phyloP scores from a whole-genome alignment of 1,140 invertebrate genomes.

The Drosophila hydei region DNA sequence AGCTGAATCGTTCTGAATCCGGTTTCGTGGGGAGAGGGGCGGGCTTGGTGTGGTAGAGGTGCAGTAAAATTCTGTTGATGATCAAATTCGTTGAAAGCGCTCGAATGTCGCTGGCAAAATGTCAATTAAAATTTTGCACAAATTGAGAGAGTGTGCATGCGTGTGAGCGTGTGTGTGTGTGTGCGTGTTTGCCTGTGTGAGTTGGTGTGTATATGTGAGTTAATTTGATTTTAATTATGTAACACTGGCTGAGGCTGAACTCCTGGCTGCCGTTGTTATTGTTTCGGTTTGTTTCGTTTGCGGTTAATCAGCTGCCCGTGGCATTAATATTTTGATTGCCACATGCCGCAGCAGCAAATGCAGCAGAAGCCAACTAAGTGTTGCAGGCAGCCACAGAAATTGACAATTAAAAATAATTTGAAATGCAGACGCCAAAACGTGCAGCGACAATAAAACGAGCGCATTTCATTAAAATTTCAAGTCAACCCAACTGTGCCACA shows the following conservation, averaged over 20 bases:
- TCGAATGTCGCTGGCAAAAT: slow-evolving; percentile 42
- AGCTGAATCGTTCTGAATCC: too few relatives aligned
- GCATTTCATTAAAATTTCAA: slow-evolving; percentile 80
- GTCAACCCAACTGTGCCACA: slow-evolving; percentile 65
- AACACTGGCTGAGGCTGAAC: slow-evolving; percentile 34
- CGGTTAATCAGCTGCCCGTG: slow-evolving; percentile 73
- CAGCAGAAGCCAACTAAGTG: slow-evolving; percentile 13
- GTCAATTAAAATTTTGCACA: slow-evolving; percentile 57
- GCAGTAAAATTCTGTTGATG: slow-evolving; percentile 1
- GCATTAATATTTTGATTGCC: slow-evolving; percentile 77
- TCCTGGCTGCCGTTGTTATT: slow-evolving; percentile 11
- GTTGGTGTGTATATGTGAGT: slow-evolving; percentile 44
- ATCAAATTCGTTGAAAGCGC: background rate
- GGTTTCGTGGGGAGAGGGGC: too few relatives aligned
- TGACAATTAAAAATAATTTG: slow-evolving; percentile 81
- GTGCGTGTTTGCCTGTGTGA: background rate
- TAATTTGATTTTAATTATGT: slow-evolving; percentile 82
- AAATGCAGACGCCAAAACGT: slow-evolving; percentile 61
- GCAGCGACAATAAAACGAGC: slow-evolving; percentile 49
- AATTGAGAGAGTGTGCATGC: slow-evolving; percentile 20
- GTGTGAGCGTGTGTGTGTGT: background rate
- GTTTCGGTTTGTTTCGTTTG: slow-evolving; percentile 54
- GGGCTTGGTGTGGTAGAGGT: background rate
- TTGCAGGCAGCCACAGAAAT: slow-evolving; percentile 44
- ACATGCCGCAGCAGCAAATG: slow-evolving; percentile 26